These are phyloP conservation scores for Sebastes fasciatus DNA, from an alignment of 2,113 vertebrate genomes.

Conservation along the genomic window DNA sequence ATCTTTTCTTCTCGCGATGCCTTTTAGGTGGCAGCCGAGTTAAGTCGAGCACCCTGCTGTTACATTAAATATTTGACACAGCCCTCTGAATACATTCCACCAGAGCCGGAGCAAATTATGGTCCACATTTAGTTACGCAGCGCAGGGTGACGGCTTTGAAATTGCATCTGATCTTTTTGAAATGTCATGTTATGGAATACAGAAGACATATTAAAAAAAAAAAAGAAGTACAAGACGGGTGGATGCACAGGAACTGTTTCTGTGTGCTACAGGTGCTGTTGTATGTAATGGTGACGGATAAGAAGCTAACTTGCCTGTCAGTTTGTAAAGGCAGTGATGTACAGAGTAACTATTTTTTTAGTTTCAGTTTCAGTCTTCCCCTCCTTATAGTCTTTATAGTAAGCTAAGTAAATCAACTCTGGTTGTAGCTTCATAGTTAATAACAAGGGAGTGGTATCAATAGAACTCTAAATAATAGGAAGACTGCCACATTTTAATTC, in stretches of 20 bases:
- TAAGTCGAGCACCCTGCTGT: slow-evolving; percentile 20
- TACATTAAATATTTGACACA: slow-evolving; percentile 45
- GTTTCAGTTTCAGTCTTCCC: not conserved
- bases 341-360: not conserved
- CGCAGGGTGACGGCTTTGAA: slow-evolving; percentile 17
- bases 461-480: not conserved
- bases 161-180: slow-evolving; percentile 11
- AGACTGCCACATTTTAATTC: not conserved
- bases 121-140: slow-evolving; percentile 19
- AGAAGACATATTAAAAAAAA: not conserved
- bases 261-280: not conserved
- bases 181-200: slow-evolving; percentile 32
- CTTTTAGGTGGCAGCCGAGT: slow-evolving; percentile 23
- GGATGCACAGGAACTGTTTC: not conserved
- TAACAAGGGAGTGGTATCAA: not conserved
- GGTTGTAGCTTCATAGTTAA: not conserved
- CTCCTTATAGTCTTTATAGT: not conserved
- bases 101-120: slow-evolving; percentile 12
- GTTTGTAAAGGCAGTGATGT: not conserved
- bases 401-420: not conserved
- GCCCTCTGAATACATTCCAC: slow-evolving; percentile 19
- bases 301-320: not conserved
- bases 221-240: not conserved
- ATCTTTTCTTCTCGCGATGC: slow-evolving; percentile 16
- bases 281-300: not conserved